A percentile compares a stretch with the other conserved stretches of the same genome.
These are phyloP conservation scores for Exocentrus adspersus DNA, from an alignment of 2,888 invertebrate genomes.

Conservation along the genomic window DNA sequence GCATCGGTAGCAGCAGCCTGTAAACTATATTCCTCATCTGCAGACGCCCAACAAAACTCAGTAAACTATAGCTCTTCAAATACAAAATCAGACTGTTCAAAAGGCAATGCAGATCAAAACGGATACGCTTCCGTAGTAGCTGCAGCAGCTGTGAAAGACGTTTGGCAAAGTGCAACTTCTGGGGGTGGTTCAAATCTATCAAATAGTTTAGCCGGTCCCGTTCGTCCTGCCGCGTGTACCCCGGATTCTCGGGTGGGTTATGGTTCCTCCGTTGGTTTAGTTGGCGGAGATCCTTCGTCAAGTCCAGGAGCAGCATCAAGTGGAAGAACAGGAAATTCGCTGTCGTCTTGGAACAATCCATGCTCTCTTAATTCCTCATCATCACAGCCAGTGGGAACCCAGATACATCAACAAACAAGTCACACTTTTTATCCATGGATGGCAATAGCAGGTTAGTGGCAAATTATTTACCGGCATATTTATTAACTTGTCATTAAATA, in stretches of 20 bases:
- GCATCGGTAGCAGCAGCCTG: conserved; percentile 88
- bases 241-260: conserved; percentile 85
- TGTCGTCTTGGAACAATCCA: conserved; percentile 87
- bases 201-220: conserved; percentile 71
- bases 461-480: conserved; percentile 63
- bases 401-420: conserved; percentile 89
- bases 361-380: conserved; percentile 86
- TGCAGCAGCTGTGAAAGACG: conserved; percentile 72
- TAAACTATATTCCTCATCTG: conserved; percentile 79
- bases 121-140: conserved; percentile 77
- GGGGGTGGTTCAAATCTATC: conserved; percentile 75
- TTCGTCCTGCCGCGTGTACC: conserved; percentile 89
- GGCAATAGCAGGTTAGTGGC: conserved; percentile 90
- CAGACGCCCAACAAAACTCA: conserved; percentile 70
- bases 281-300: conserved; percentile 77
- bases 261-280: conserved; percentile 76
- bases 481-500: conserved; percentile 39
- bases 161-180: conserved; percentile 75
- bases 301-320: conserved; percentile 77
- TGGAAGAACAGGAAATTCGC: conserved; percentile 66
- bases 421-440: conserved; percentile 98
- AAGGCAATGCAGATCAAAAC: conserved; percentile 70
- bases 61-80: conserved; percentile 67
- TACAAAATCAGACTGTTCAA: conserved; percentile 82
- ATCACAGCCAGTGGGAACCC: conserved; percentile 80